Percentiles rank a stretch among this genome's conserved stretches.
phyloP scores from a whole-genome alignment of 2,113 vertebrate genomes.

The Peromyscus californicus region DNA sequence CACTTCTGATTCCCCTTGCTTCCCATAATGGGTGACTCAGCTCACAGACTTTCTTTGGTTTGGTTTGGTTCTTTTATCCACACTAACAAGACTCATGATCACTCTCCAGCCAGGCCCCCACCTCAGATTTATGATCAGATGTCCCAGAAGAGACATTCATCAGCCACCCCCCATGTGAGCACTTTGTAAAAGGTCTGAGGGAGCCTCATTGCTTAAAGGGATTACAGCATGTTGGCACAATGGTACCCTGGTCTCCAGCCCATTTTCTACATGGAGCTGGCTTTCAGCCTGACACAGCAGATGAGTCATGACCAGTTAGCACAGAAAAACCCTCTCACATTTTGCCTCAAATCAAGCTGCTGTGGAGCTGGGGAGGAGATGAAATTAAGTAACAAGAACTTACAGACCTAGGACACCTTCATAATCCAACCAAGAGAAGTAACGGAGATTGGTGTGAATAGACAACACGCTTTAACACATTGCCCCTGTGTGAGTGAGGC shows the following conservation, averaged over 20 bases:
- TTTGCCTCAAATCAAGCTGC: neutral
- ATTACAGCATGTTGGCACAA: rapidly evolving
- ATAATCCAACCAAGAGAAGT: neutral
- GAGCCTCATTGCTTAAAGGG: neutral
- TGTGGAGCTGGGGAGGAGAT: too few species aligned
- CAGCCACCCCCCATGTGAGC: neutral
- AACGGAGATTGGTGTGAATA: neutral
- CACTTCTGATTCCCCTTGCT: neutral
- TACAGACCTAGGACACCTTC: neutral
- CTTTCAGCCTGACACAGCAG: neutral
- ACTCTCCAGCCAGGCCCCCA: neutral
- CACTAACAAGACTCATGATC: neutral
- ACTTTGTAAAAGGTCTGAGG: neutral
- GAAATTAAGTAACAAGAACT: neutral
- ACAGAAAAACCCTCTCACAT: neutral
- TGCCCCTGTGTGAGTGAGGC: neutral
- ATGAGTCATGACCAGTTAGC: neutral
- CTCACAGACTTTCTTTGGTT: neutral
- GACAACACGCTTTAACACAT: neutral
- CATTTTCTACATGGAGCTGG: neutral
- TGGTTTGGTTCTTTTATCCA: neutral
- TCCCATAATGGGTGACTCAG: neutral
- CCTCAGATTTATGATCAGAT: neutral
- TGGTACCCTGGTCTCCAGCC: neutral
- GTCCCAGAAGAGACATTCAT: neutral